These are phyloP conservation scores for Myiozetetes cayanensis DNA, from an alignment of 2,113 vertebrate genomes.

Conservation along the genomic window DNA sequence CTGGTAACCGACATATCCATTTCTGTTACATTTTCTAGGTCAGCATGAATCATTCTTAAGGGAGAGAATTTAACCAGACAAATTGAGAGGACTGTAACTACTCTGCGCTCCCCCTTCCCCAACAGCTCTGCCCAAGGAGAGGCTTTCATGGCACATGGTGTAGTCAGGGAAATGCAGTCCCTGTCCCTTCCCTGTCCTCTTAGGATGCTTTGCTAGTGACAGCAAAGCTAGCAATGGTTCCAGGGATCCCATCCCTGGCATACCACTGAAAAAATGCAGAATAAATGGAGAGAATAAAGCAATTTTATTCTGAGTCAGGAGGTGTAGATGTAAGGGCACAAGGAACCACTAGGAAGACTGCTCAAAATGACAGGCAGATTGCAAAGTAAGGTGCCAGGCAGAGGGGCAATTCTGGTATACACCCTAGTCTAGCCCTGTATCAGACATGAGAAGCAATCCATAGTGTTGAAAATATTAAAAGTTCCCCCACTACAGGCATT, in stretches of 20 bases:
- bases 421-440: neutral
- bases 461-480: neutral
- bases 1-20: constrained; percentile 44
- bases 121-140: neutral
- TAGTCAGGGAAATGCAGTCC: neutral
- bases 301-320: neutral
- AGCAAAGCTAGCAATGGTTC: neutral
- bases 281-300: neutral
- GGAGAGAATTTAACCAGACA: neutral
- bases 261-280: neutral
- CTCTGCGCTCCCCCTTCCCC: neutral
- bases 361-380: neutral
- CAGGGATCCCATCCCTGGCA: neutral
- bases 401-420: neutral
- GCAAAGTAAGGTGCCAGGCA: neutral
- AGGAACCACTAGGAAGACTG: neutral
- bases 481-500: neutral
- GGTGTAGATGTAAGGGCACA: neutral
- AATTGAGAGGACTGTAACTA: neutral
- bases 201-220: neutral
- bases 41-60: constrained; percentile 33
- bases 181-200: neutral
- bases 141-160: neutral
- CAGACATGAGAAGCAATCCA: neutral
- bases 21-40: constrained; percentile 50